These are phyloP conservation scores for Pristis pectinata DNA, from an alignment of 2,797 vertebrate genomes.

Conservation along the genomic window DNA sequence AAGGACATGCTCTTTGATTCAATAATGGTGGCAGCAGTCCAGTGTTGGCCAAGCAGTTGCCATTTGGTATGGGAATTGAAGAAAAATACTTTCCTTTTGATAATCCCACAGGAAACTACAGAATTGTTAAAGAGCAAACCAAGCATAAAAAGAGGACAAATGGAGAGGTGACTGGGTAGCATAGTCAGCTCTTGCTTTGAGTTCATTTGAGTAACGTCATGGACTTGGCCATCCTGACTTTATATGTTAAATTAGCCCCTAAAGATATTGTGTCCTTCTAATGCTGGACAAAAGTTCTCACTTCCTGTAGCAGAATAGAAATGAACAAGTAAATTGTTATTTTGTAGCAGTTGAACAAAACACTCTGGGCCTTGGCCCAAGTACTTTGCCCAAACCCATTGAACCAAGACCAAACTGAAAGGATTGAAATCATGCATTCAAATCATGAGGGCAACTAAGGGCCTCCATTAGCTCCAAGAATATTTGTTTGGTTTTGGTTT, in stretches of 20 bases:
- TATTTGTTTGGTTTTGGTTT: neutral
- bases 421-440: conserved; percentile 13
- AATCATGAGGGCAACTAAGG: neutral
- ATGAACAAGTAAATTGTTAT: conserved; percentile 28
- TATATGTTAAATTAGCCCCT: conserved; percentile 2
- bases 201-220: neutral
- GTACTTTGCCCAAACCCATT: neutral
- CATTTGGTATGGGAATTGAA: conserved; percentile 12
- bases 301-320: conserved; percentile 22
- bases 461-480: neutral
- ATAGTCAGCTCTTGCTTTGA: neutral
- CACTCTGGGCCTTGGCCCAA: conserved; percentile 13
- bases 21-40: neutral
- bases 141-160: conserved; percentile 3
- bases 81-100: neutral
- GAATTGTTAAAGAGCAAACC: neutral
- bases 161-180: neutral
- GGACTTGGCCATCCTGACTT: conserved; percentile 1
- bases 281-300: neutral
- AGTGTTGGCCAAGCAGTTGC: neutral
- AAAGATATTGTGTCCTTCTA: neutral
- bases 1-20: neutral
- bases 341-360: neutral
- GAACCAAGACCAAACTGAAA: neutral
- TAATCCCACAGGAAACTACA: conserved; percentile 28